Percentiles rank a stretch among this genome's conserved stretches.
These are phyloP conservation scores for Tapera naevia DNA, from an alignment of 2,797 vertebrate species.

Conservation along the genomic window DNA sequence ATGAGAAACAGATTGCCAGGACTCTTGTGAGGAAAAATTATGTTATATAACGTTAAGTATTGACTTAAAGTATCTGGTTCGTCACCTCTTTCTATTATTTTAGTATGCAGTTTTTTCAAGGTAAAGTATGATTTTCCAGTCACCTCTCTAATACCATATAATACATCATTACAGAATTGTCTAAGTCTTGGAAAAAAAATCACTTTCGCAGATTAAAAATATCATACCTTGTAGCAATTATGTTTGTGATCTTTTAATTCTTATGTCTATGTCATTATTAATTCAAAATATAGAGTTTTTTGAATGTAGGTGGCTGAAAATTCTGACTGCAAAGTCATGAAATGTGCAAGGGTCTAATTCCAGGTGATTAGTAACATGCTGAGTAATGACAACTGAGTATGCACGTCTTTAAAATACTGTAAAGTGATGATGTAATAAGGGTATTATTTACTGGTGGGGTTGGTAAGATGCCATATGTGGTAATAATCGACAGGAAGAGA, in stretches of 20 bases:
- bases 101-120: constrained; percentile 68
- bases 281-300: constrained; percentile 69
- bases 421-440: background rate
- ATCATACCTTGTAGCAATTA: constrained; percentile 80
- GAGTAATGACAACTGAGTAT: background rate
- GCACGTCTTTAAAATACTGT: background rate
- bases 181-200: constrained; percentile 62
- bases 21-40: constrained; percentile 11
- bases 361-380: background rate
- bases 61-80: constrained; percentile 51
- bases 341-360: constrained; percentile 2
- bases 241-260: constrained; percentile 78
- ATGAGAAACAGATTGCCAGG: constrained; percentile 5
- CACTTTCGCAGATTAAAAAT: constrained; percentile 61
- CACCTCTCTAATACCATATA: constrained; percentile 13
- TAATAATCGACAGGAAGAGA: background rate
- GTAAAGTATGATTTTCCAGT: constrained; percentile 77
- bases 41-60: constrained; percentile 25
- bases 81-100: constrained; percentile 71
- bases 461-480: background rate
- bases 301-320: constrained; percentile 59
- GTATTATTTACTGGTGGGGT: background rate
- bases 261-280: constrained; percentile 62
- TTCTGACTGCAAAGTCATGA: constrained; percentile 55
- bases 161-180: constrained; percentile 62